Conservation (phyloP, 2,797 vertebrate genomes). For the Sphenodon punctatus region DNA sequence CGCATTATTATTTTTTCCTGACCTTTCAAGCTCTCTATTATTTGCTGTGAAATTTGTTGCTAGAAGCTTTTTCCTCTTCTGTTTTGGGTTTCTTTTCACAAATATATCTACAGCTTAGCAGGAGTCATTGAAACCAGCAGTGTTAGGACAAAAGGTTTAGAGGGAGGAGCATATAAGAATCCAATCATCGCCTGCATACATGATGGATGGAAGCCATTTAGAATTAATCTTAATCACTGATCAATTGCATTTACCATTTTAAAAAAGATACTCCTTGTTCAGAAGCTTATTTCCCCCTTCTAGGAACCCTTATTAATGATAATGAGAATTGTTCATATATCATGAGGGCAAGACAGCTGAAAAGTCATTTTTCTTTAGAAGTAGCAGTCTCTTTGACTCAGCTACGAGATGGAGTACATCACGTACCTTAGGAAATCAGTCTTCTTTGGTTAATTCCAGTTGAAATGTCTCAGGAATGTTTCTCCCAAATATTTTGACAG, state of each 20-base stretch:
- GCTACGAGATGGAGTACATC: conserved; percentile 18
- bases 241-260: conserved; percentile 15
- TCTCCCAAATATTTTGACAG: conserved; percentile 56
- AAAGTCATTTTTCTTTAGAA: conserved; percentile 11
- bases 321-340: conserved; percentile 17
- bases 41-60: background rate
- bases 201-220: background rate
- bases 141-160: background rate
- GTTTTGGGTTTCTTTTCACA: conserved; percentile 11
- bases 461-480: conserved; percentile 50
- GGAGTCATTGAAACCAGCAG: conserved; percentile 3
- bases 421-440: conserved; percentile 42
- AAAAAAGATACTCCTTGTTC: background rate
- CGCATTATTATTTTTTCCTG: background rate
- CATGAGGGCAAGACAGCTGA: conserved; percentile 12
- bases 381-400: conserved; percentile 49
- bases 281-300: conserved; percentile 22
- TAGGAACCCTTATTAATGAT: conserved; percentile 33
- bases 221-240: conserved; percentile 22
- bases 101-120: background rate
- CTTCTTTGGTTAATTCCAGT: conserved; percentile 56
- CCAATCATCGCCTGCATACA: background rate
- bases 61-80: background rate
- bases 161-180: conserved; percentile 15
- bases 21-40: background rate